Base-by-base conservation (phyloP, 2,888 invertebrate genomes). In the Cephus nigrinus region DNA sequence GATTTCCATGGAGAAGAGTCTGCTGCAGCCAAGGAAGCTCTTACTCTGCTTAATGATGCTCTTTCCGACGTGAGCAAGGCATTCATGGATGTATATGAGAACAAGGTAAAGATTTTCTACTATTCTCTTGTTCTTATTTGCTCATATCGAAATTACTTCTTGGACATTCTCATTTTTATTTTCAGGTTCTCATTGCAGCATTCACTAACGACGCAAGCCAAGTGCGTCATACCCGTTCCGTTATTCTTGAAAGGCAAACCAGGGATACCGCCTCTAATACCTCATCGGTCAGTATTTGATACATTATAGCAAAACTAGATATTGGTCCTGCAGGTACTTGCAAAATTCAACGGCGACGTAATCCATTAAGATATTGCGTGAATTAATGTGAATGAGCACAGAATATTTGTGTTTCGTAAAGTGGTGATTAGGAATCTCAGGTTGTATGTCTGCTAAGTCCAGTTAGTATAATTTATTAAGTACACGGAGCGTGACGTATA, bases 1-100 rank as follows among this genome's bases (percentile, higher is more conserved):
- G 95, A 95, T 86, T 92, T 92, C 77, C 94, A 96, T 88, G 95
- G 95, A 9, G 93, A 93, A 74, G 94, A 94, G 87, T 95, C 96
- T 0, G 92, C 93, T 12, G 93, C 94, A 86, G 93, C 94, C 4
- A 93, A 93, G 80, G 95, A 96, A 91, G 95, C 95, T 40, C 93
- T 94, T 84, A 92, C 93, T 81, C 88, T 96, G 30, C 89, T 96
- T 33, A 93, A 94, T 91, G 92, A 92, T 86, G 92, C 90, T 36
- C 81, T 92, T 15, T 87, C 87, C 76, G 86, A 85, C 73, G 82
- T 91, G 36, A 86, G 81, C 74, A 87, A 91, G 76, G 90, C 91
- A 40, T 92, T 92, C 78, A 86, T 85, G 68, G 85, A 90, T 30
- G 89, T 86, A 40, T 92, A 92, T 79, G 87, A 91, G 69, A 89